Percentiles rank a stretch among this genome's conserved stretches.
phyloP scores from a whole-genome alignment of 1,140 invertebrate species.

The Caenorhabditis briggsae region DNA sequence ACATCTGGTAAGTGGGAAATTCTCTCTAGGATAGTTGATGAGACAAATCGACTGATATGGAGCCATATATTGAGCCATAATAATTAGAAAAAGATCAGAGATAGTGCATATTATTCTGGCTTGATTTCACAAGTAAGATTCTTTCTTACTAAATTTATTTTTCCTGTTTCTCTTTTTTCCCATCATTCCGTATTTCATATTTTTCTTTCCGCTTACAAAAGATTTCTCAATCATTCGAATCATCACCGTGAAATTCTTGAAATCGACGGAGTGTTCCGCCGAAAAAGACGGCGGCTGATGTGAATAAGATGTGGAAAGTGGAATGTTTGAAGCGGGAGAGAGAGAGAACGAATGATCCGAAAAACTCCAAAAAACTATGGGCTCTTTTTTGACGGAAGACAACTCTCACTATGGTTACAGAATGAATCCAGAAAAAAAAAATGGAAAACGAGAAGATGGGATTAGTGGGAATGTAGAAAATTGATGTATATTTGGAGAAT shows the following conservation, averaged over 20 bases:
- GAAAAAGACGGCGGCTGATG: background rate
- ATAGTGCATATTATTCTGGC: no score
- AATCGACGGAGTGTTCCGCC: background rate
- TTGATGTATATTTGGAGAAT: constrained; percentile 8
- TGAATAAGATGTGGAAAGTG: background rate
- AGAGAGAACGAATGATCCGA: background rate
- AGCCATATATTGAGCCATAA: no score
- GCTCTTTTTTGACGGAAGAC: background rate
- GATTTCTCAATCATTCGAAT: constrained; percentile 41
- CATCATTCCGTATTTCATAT: background rate
- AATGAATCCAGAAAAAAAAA: constrained; percentile 50
- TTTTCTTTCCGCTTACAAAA: background rate
- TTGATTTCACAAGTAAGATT: background rate
- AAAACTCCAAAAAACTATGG: constrained; percentile 35
- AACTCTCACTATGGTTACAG: constrained; percentile 22
- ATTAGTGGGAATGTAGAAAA: background rate
- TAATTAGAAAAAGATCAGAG: no score
- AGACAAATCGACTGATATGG: no score
- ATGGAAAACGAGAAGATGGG: background rate
- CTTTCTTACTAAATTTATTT: background rate
- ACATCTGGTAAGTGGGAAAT: no score
- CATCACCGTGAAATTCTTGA: constrained; percentile 31
- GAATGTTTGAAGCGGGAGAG: background rate
- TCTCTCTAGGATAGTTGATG: no score
- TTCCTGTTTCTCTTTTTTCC: background rate